Evolutionary conservation across 2,113 vertebrate species (phyloP).

Genomic region (Myotis davidii): DNA sequence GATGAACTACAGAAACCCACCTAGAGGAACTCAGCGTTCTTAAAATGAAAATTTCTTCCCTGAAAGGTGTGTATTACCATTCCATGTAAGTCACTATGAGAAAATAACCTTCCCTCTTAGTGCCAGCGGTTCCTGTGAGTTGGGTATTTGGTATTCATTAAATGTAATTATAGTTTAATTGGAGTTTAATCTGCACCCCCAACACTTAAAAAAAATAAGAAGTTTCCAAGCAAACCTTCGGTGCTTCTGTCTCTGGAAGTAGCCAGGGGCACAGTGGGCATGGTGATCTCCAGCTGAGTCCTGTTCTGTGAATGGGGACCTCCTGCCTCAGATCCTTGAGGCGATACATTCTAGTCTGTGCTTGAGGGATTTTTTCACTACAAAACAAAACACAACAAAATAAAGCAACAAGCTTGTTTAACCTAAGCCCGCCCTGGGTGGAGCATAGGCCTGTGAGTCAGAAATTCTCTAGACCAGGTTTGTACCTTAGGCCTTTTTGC

Average conservation of each 20-base stretch:
- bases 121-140: slow-evolving; percentile 84
- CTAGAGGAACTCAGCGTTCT: slow-evolving; percentile 84
- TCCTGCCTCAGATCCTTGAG: background rate
- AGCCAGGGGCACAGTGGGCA: background rate
- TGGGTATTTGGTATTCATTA: slow-evolving; percentile 90
- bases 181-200: slow-evolving; percentile 83
- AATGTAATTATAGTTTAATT: slow-evolving; percentile 90
- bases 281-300: background rate
- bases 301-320: background rate
- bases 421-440: background rate
- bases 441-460: background rate
- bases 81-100: slow-evolving; percentile 84
- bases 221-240: slow-evolving; percentile 45
- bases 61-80: slow-evolving; percentile 89
- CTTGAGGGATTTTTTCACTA: slow-evolving; percentile 48
- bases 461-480: background rate
- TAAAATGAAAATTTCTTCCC: slow-evolving; percentile 89
- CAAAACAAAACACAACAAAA: slow-evolving; percentile 31
- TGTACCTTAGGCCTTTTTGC: background rate
- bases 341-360: background rate
- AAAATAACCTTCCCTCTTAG: slow-evolving; percentile 87
- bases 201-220: slow-evolving; percentile 44
- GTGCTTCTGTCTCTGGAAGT: slow-evolving; percentile 22
- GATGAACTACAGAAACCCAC: slow-evolving; percentile 87
- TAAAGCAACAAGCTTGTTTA: slow-evolving; percentile 2